Evolutionary conservation across 2,113 vertebrate genomes (phyloP), one percentile per base, ranked within the genome.

Genomic region (Ctenomys sociabilis): DNA sequence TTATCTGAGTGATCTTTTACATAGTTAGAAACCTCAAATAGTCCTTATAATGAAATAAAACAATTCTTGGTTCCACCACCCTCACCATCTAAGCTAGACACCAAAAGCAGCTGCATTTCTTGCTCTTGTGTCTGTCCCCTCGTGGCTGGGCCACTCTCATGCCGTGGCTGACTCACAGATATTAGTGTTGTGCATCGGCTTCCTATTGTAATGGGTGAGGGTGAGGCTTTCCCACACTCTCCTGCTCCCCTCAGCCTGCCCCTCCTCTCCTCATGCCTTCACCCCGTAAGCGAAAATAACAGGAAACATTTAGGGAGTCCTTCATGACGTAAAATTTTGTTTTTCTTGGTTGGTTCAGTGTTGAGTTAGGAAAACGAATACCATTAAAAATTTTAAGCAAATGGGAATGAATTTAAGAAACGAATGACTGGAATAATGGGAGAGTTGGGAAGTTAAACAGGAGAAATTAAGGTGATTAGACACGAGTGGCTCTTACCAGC

Each of bases 1-100:
- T 72, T 92, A 88, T 88, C 78, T 59, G 90, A 88, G 35, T 89
- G 91, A 85, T 90, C 52, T 72, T 91, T 80, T 28, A 86, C 45
- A 59, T 30, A 63, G 35, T 86, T 85, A 75, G 92, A 88, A 97
- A 91, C 24, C 63, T 85, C 86, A 87, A 43, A 22, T 68, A 72
- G 45, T 68, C 54, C 30, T 54, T 68, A 14, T 49, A 78, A 93
- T 78, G 73, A 64, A 64, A 49, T 82, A 85, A 84, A 86, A n/a
- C 43, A 16, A 7, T 83, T 61, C 32, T 89, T 26, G 85, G 49
- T n/a, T 73, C 94, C 30, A 68, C 61, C 30, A 45, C 11, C 81
- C 16, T 81, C 63, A 17, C 68, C 40, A 57, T 90, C 52, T 49
- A 32, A 89, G 40, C 4, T 30, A 70, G 85, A 54, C 40, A 35